Base-by-base conservation (phyloP, 2,113 vertebrate genomes). In the Dicaeum eximium region DNA sequence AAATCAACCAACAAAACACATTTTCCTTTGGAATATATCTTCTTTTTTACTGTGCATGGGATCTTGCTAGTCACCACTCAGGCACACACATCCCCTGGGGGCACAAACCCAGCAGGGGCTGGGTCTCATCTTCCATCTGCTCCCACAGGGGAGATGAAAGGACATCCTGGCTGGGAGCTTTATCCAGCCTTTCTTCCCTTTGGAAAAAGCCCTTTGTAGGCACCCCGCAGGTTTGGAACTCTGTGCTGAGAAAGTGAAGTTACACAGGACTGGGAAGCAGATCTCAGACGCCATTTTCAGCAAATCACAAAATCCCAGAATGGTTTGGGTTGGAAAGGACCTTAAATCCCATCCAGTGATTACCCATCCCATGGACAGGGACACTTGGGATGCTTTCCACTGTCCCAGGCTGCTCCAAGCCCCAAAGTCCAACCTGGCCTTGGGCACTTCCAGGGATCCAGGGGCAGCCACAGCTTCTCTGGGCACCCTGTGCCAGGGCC, bases 311-410 rank as follows among this genome's bases (percentile, higher is more conserved):
- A 67, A 51, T 67, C 38, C 35, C 35, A 27, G 47, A 10, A 2
- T 31, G 20, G 16, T 30, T 60, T n/a, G 28, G 38, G 20, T 11
- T 18, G 47, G 10, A 40, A 81, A 3, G 24, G 17, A 35, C 4
- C 11, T 47, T 2, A 62, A 61, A 69, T 1, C 10, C 1, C 47
- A 31, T 2, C 54, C 42, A 10, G 1, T 37, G 0, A 0, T 23
- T 31, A 23, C 12, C 37, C 25, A 31, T 66, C 51, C 60, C 51
- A 13, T 51, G n/a, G 20, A 3, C 54, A 69, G 62, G 70, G 31
- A 62, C 25, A 35, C 25, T 35, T 69, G 62, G 70, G 31, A 62
- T 22, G 31, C 25, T 35, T 69, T 0, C 48, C 56, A 10, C 40
- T 11, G 1, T 35, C 35, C 79, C 70, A 61, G 71, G 42, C 3